Percentiles rank a stretch among this genome's conserved stretches.
These are phyloP conservation scores for Protodeltote pygarga DNA, from an alignment of 2,888 invertebrate genomes.

Conservation along the genomic window DNA sequence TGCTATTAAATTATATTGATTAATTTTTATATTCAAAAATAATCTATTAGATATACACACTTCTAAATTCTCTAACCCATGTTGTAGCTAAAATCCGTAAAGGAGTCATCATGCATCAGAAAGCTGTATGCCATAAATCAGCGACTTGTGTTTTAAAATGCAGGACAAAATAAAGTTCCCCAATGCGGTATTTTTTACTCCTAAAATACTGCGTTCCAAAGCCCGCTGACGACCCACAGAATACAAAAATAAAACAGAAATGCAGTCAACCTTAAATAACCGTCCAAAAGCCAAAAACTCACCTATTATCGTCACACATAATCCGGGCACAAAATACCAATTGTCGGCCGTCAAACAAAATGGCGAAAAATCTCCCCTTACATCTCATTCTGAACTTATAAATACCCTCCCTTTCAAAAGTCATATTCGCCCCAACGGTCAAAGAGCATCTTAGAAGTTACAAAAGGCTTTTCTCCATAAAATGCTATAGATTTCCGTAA, in stretches of 20 bases:
- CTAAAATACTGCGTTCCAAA: too few species aligned
- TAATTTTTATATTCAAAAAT: too few species aligned
- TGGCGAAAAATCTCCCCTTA: conserved; percentile 29
- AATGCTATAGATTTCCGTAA: conserved; percentile 19
- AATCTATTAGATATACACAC: too few species aligned
- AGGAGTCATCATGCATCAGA: too few species aligned
- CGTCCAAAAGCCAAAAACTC: conserved; percentile 4
- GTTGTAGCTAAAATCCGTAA: too few species aligned
- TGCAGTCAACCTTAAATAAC: background rate
- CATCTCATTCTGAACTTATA: conserved; percentile 17
- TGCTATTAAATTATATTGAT: too few species aligned
- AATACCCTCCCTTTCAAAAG: conserved; percentile 22
- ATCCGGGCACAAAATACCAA: conserved; percentile 14
- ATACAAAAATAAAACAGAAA: conserved; percentile 1
- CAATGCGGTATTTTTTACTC: too few species aligned
- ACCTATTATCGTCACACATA: conserved; percentile 9
- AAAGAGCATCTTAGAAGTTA: conserved; percentile 14
- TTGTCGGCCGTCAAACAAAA: conserved; percentile 9
- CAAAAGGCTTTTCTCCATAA: conserved; percentile 13
- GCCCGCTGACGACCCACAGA: too few species aligned
- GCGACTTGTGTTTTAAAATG: too few species aligned
- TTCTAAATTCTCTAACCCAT: too few species aligned
- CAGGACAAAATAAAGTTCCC: too few species aligned
- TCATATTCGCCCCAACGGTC: conserved; percentile 14
- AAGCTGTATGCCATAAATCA: too few species aligned